Conservation (phyloP, 1,140 invertebrate genomes). For the Drosophila bifasciata region DNA sequence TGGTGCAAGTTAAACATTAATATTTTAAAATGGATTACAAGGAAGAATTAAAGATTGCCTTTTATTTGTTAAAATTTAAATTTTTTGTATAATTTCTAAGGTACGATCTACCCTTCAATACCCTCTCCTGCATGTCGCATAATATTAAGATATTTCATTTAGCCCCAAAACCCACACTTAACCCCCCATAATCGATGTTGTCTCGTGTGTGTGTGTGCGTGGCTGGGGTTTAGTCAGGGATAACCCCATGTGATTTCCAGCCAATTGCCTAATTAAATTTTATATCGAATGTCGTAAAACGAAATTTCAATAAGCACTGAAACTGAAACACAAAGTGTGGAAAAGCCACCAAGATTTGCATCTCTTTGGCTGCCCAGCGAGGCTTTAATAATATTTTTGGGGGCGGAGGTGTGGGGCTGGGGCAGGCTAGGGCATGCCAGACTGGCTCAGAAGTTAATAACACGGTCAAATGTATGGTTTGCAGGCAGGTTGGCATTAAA, state of each 20-base stretch:
- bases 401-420: constrained; percentile 8
- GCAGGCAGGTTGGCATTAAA: constrained; percentile 62
- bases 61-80: no score
- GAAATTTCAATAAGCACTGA: constrained; percentile 71
- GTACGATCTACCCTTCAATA: background rate
- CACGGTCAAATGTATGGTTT: constrained; percentile 47
- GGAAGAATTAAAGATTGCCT: no score
- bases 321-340: constrained; percentile 36
- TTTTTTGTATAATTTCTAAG: no score
- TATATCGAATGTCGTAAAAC: constrained; percentile 77
- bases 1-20: no score
- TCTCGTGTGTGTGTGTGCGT: constrained; percentile 6
- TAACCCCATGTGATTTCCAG: constrained; percentile 54
- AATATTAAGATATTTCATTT: constrained; percentile 61
- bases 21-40: no score
- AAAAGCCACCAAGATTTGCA: constrained; percentile 36
- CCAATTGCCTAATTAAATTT: constrained; percentile 80
- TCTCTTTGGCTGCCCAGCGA: constrained; percentile 36
- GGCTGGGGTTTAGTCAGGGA: no score
- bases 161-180: constrained; percentile 39
- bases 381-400: constrained; percentile 42
- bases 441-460: constrained; percentile 47
- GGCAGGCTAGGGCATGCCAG: background rate
- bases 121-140: background rate
- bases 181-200: constrained; percentile 49